Base-by-base conservation (phyloP, 2,888 invertebrate species). In the Gerris lacustris region DNA sequence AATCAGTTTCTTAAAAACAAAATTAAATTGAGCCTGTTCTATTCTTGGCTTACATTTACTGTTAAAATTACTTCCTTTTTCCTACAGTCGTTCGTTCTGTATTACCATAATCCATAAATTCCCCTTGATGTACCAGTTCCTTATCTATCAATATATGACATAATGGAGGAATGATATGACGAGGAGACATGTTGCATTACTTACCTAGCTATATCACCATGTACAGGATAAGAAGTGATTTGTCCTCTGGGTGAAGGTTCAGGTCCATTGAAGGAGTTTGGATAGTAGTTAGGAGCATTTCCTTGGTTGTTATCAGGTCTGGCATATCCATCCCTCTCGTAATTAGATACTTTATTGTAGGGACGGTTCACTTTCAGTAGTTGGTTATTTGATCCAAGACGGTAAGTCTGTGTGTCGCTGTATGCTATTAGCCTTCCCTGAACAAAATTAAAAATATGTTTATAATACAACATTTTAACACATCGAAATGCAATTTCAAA, bases 181-280 rank as follows among this genome's bases (percentile, higher is more conserved):
- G 4, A 31, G 31, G 31, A 31, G 31, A 31, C 55, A 62, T 71
- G 11, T 70, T 45, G 55, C 45, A 44, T 9, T 15, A 69, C 70
- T 44, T 73, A 79, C 76, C 82, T 87, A 76, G 86, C 86, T 15
- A 92, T 88, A 78, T 95, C 93, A 0, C 94, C 96, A 70, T 84
- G 82, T 2, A 87, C 78, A 44, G 80, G 79, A 79, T 86, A 87
- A 66, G 85, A 82, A 4, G 86, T 84, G 62, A 84, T 81, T 75
- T 85, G 85, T 0, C 88, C 89, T 5, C 86, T 83, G 0, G 87
- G 85, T 76, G 87, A 86, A 74, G 86, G 86, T 75, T 87, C 86
- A 0, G 96, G 95, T 0, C 96, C 97, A 73, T 86, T 55, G 55
- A 55, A 55, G 15, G 11, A 11, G 15, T 55, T 55, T 1, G 55